A percentile compares a stretch with the other conserved stretches of the same genome.
Conservation (phyloP, 2,797 vertebrate species). For the Pseudotriccus pelzelni region DNA sequence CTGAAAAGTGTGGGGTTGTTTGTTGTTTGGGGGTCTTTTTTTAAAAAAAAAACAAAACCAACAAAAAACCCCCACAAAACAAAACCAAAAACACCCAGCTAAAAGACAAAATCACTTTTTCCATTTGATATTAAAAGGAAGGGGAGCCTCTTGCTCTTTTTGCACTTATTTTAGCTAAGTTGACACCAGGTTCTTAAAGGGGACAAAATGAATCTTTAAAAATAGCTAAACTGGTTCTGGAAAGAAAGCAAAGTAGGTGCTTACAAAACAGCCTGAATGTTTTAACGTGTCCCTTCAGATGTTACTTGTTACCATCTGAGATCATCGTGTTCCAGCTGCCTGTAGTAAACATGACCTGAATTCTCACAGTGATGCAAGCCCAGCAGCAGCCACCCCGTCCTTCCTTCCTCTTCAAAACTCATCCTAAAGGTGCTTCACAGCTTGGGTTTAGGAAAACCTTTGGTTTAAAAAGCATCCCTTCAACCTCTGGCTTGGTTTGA, state of each 20-base stretch:
- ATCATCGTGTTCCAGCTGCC: constrained; percentile 61
- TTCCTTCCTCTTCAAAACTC: neutral
- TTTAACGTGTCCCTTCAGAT: constrained; percentile 50
- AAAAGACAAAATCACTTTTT: neutral
- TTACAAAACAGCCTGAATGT: constrained; percentile 40
- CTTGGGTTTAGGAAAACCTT: neutral
- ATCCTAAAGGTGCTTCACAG: neutral
- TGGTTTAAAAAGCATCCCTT: neutral
- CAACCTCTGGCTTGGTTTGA: neutral
- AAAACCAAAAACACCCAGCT: too few relatives aligned
- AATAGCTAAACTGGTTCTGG: neutral
- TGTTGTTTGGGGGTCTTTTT: neutral
- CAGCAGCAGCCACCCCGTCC: neutral
- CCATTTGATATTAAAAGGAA: neutral
- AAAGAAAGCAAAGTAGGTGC: constrained; percentile 43
- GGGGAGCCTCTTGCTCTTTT: neutral
- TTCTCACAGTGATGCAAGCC: constrained; percentile 18
- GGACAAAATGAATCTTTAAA: neutral
- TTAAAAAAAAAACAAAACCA: neutral
- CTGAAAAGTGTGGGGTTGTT: neutral
- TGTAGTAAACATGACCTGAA: constrained; percentile 65
- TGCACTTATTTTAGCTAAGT: neutral
- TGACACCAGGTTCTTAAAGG: neutral
- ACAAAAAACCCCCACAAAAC: too few relatives aligned
- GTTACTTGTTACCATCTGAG: constrained; percentile 65